Conservation (phyloP, 2,113 vertebrate species). For the Neotoma lepida region DNA sequence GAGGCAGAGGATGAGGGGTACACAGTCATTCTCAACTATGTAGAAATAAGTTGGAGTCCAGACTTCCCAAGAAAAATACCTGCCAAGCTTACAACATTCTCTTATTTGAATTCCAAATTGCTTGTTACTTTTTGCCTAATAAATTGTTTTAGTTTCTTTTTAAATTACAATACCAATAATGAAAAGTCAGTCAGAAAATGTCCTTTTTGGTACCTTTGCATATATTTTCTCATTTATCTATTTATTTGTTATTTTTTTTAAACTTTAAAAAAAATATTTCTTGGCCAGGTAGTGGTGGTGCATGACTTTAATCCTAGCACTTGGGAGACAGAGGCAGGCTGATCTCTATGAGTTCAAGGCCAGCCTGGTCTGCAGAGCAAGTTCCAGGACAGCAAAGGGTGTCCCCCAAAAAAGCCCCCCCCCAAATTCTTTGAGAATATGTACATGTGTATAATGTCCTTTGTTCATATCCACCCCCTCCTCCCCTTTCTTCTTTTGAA, state of each 20-base stretch:
- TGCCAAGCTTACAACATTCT: not conserved
- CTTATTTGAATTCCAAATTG: not conserved
- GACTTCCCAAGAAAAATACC: not conserved
- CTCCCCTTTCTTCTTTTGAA: not conserved
- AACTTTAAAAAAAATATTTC: not conserved
- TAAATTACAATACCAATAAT: not conserved
- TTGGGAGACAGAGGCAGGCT: not conserved
- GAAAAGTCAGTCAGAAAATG: conserved; percentile 5
- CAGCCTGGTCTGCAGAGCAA: not conserved
- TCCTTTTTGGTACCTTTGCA: not conserved
- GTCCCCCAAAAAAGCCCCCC: too few relatives aligned
- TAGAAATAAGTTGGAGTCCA: not conserved
- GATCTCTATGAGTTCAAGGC: not conserved
- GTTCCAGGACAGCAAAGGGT: not conserved
- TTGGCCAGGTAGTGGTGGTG: not conserved
- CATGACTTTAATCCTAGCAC: not conserved
- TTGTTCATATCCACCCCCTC: too few relatives aligned
- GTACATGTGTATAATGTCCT: too few relatives aligned
- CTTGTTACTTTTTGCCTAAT: conserved; percentile 22
- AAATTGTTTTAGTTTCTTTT: not conserved
- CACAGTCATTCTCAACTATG: not conserved
- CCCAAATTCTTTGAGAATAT: too few relatives aligned
- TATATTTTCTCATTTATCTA: not conserved
- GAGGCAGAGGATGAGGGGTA: not conserved
- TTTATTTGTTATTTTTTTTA: not conserved